phyloP scores from a whole-genome alignment of 2,113 vertebrate species.

The Osmerus mordax region DNA sequence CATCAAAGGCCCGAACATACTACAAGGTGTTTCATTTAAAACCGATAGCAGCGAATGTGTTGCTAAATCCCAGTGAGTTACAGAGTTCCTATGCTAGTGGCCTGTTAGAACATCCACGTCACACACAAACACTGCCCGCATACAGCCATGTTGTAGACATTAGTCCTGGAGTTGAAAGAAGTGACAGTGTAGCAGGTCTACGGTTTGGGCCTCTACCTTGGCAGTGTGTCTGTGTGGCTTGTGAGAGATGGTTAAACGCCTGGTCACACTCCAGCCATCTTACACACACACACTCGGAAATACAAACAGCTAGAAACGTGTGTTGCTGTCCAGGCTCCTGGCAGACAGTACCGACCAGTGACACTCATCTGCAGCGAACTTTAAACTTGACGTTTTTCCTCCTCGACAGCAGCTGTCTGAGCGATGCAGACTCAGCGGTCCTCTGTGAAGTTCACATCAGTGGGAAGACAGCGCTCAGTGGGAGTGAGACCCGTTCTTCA shows the following conservation, averaged over 20 bases:
- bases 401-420: slow-evolving; percentile 15
- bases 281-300: slow-evolving; percentile 23
- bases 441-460: slow-evolving; percentile 88
- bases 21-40: slow-evolving; percentile 60
- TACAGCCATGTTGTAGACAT: neutral
- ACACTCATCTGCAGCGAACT: slow-evolving; percentile 12
- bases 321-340: too few species aligned
- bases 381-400: too few species aligned
- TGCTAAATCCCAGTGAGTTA: slow-evolving; percentile 60
- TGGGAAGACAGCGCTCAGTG: slow-evolving; percentile 90
- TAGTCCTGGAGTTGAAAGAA: slow-evolving; percentile 33
- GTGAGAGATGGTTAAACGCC: slow-evolving; percentile 2
- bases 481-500: slow-evolving; percentile 94
- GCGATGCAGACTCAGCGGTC: slow-evolving; percentile 77
- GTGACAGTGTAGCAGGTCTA: slow-evolving; percentile 47
- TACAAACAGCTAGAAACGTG: neutral
- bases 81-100: slow-evolving; percentile 37
- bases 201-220: slow-evolving; percentile 35
- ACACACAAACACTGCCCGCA: slow-evolving; percentile 17
- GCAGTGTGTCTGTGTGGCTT: slow-evolving; percentile 4
- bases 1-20: slow-evolving; percentile 46
- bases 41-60: slow-evolving; percentile 81
- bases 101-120: slow-evolving; percentile 36
- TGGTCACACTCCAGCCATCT: slow-evolving; percentile 37
- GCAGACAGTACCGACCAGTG: neutral